Conservation (phyloP, 1,140 invertebrate genomes). For the Stegodyphus mimosarum region DNA sequence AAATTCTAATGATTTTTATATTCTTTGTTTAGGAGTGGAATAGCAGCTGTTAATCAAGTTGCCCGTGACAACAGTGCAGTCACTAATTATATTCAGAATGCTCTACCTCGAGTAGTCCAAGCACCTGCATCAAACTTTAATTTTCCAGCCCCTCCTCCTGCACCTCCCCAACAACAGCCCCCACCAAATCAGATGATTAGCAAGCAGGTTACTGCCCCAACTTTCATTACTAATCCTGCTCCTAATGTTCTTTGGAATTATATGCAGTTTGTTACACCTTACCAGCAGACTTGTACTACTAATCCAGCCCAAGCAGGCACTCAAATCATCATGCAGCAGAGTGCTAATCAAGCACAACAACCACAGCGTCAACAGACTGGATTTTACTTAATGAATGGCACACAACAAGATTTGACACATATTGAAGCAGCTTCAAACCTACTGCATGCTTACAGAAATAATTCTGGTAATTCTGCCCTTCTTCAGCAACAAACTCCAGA, state of each 20-base stretch:
- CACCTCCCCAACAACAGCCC: conserved; percentile 25
- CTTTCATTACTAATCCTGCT: conserved; percentile 6
- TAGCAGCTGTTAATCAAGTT: conserved; percentile 20
- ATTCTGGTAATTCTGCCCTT: conserved; percentile 2
- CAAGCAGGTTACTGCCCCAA: conserved; percentile 6
- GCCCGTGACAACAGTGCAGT: conserved; percentile 28
- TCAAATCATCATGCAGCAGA: conserved; percentile 2
- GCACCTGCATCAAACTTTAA: conserved; percentile 13
- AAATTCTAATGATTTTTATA: too few species aligned
- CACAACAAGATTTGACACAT: conserved; percentile 30
- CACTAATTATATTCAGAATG: conserved; percentile 27
- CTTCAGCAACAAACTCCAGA: conserved; percentile 4
- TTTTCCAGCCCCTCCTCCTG: conserved; percentile 11
- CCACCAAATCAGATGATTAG: conserved; percentile 5
- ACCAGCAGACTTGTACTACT: conserved; percentile 29
- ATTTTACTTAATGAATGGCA: conserved; percentile 46
- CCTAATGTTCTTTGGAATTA: conserved; percentile 56
- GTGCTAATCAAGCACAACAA: conserved; percentile 10
- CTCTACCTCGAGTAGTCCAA: conserved; percentile 7
- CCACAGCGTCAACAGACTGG: not conserved
- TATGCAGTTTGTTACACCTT: conserved; percentile 39
- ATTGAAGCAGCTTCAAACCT: conserved; percentile 20
- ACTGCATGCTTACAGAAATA: conserved; percentile 27
- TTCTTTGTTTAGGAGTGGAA: conserved; percentile 14
- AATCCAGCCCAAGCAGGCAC: not conserved